Base-by-base conservation (phyloP, 2,888 invertebrate species). In the Euplagia quadripunctaria region DNA sequence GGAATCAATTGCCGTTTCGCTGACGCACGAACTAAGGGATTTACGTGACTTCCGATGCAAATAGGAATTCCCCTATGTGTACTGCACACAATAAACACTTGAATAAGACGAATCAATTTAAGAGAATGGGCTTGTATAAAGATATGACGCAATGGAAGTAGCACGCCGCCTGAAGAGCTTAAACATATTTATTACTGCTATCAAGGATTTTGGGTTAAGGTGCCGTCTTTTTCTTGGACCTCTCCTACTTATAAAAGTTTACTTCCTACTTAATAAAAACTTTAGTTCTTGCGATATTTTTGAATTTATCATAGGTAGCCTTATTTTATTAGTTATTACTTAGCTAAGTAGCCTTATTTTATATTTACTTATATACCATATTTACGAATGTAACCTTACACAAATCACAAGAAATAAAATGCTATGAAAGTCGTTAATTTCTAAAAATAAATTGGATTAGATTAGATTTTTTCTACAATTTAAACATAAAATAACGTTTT, bases 1-100 rank as follows among this genome's bases (percentile, higher is more conserved):
- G 61, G 67, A 67, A 72, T 72, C 71, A 72, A 72, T 72, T 72
- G 72, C 52, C 52, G 72, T 63, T 68, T 72, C 51, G 4, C 64
- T 64, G 52, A 72, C 68, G 72, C 67, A 72, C 61, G 72, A 72
- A 41, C 63, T 68, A 20, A 63, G 52, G 49, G 68, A 72, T 68
- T 71, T 72, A 68, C 72, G 64, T 72, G 72, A 72, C 68, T 68
- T 72, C 68, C 68, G 68, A 52, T 55, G 16, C 72, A 41, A 31
- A 66, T 41, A 61, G 58, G 17, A 12, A 41, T 51, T n/a, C 20
- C 7, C 7, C n/a, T 61, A 46, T 55, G n/a, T 67, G 4, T 49
- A 66, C 6, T 41, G 61, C 61, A 61, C 51, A 66, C 61, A 67
- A 42, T 46, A 63, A 51, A 72, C 46, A 61, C 14, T 61, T n/a